These are phyloP conservation scores for Xylophagus ater DNA, from an alignment of 2,888 invertebrate species.

Conservation along the genomic window DNA sequence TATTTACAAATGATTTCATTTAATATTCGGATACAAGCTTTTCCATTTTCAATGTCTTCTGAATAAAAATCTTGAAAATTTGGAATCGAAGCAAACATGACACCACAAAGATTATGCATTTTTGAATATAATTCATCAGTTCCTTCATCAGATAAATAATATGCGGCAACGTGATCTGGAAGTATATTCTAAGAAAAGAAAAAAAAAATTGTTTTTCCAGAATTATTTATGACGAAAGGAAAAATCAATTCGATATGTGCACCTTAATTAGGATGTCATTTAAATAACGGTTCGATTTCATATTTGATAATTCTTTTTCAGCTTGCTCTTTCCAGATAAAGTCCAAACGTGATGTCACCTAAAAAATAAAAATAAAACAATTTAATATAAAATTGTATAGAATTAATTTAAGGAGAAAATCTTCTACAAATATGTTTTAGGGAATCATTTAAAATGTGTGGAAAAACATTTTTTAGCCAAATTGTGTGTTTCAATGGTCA, in stretches of 20 bases:
- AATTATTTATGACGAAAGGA: too few species aligned
- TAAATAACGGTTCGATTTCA: constrained; percentile 76
- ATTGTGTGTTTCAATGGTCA: too few species aligned
- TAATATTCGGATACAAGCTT: constrained; percentile 91
- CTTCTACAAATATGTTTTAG: too few species aligned
- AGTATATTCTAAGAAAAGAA: constrained; percentile 77
- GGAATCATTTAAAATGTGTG: too few species aligned
- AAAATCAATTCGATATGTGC: neutral
- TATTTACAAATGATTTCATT: constrained; percentile 93
- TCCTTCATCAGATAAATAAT: constrained; percentile 78
- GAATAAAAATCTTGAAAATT: constrained; percentile 98
- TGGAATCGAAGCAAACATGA: constrained; percentile 95
- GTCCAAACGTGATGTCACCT: constrained; percentile 86
- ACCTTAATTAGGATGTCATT: constrained; percentile 51
- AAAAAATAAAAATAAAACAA: constrained; percentile 50
- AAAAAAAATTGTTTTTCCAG: constrained; percentile 18
- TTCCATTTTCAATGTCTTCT: constrained; percentile 92
- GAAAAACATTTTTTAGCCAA: too few species aligned
- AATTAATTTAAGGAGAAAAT: too few species aligned
- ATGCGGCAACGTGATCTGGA: constrained; percentile 91
- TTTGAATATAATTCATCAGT: constrained; percentile 40
- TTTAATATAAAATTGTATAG: constrained; percentile 57
- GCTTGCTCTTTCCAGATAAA: constrained; percentile 97
- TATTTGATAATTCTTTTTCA: constrained; percentile 81
- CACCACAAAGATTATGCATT: constrained; percentile 58